phyloP scores from a whole-genome alignment of 1,140 invertebrate species.

The Belonocnema kinseyi region DNA sequence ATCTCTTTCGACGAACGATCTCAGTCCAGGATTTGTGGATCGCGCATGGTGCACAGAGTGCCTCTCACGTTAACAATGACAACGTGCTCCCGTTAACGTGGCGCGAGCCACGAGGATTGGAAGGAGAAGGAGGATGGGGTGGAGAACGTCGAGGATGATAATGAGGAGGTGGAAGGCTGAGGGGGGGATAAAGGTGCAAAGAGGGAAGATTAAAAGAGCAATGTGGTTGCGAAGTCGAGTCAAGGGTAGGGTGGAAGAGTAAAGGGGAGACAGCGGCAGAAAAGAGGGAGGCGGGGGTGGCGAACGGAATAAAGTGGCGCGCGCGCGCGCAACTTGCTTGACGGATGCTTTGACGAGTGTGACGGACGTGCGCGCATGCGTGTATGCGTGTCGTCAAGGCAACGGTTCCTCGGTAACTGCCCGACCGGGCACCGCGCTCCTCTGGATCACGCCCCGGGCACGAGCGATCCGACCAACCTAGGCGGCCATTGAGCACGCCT shows the following conservation, averaged over 20 bases:
- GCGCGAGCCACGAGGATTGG: constrained; percentile 49
- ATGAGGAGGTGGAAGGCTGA: constrained; percentile 36
- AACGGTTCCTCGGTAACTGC: constrained; percentile 75
- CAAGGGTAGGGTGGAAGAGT: constrained; percentile 29
- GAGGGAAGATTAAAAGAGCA: constrained; percentile 37
- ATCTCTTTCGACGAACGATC: not conserved
- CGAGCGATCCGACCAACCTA: constrained; percentile 67
- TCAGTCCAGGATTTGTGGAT: not conserved
- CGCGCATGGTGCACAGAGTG: constrained; percentile 41
- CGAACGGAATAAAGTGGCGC: constrained; percentile 52
- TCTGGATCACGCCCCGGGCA: constrained; percentile 69
- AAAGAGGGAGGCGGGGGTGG: constrained; percentile 40
- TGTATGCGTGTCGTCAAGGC: constrained; percentile 73
- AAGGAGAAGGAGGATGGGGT: constrained; percentile 38
- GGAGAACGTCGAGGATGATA: constrained; percentile 32
- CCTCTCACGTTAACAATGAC: constrained; percentile 57
- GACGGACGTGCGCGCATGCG: constrained; percentile 65
- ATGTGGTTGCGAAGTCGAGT: constrained; percentile 28
- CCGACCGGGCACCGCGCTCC: constrained; percentile 61
- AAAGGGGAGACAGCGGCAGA: constrained; percentile 18
- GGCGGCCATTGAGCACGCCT: constrained; percentile 65
- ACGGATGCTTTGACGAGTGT: constrained; percentile 51
- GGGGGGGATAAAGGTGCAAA: constrained; percentile 28
- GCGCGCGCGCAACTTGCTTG: constrained; percentile 54
- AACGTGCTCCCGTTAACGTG: constrained; percentile 55